phyloP scores from a whole-genome alignment of 2,797 vertebrate genomes.

The Danio choprae region DNA sequence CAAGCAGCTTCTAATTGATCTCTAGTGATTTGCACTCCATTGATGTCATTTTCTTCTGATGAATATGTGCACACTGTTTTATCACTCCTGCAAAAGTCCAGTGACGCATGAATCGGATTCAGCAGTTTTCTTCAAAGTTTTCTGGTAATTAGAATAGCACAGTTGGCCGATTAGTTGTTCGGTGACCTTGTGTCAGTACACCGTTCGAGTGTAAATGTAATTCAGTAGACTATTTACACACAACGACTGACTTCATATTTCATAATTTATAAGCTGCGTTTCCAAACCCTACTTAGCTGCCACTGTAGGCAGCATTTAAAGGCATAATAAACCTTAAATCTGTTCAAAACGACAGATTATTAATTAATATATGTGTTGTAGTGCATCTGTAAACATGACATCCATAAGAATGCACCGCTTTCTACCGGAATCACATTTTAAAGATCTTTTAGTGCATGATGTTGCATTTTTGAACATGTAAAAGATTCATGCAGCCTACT shows the following conservation, averaged over 20 bases:
- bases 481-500: no score
- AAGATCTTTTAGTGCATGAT: no score
- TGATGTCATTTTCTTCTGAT: conserved; percentile 33
- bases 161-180: not conserved
- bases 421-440: no score
- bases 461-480: no score
- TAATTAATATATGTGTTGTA: no score
- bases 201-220: not conserved
- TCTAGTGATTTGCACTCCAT: conserved; percentile 49
- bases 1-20: conserved; percentile 39
- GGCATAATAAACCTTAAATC: not conserved
- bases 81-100: conserved; percentile 13
- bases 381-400: no score
- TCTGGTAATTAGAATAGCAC: conserved; percentile 4
- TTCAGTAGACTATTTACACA: not conserved
- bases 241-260: not conserved
- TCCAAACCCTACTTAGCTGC: not conserved
- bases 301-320: not conserved
- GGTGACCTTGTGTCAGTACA: not conserved
- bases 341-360: not conserved
- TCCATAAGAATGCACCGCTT: no score
- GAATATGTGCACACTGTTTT: not conserved
- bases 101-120: not conserved
- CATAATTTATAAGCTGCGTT: conserved; percentile 1
- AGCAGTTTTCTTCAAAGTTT: conserved; percentile 18